Percentiles rank a stretch among this genome's conserved stretches.
These are phyloP conservation scores for Phrynosoma blainvillii DNA, from an alignment of 2,113 vertebrate genomes.

Conservation along the genomic window DNA sequence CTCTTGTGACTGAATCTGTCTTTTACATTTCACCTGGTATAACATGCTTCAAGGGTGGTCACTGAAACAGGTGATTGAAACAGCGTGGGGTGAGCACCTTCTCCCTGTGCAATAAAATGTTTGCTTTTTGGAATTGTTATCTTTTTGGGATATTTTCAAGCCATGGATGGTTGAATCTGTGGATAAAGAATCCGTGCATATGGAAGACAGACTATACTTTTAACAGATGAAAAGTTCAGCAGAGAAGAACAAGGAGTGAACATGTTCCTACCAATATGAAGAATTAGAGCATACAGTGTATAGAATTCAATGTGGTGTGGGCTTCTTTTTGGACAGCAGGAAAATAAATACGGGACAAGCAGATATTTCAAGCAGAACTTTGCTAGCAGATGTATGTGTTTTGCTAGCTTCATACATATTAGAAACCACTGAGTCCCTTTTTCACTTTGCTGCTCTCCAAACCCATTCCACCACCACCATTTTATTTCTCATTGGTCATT, in stretches of 20 bases:
- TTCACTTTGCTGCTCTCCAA: no score
- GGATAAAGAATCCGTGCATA: no score
- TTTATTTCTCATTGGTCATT: not conserved
- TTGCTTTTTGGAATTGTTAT: no score
- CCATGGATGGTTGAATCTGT: no score
- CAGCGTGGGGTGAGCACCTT: not conserved
- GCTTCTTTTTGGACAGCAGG: not conserved
- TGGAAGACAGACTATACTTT: no score
- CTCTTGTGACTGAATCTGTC: not conserved
- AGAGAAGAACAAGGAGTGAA: not conserved
- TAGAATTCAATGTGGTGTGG: no score
- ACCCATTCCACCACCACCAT: not conserved
- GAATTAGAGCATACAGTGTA: not conserved
- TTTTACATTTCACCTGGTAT: not conserved
- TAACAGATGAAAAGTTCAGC: no score
- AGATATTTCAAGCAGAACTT: not conserved
- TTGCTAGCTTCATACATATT: no score
- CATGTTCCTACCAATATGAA: not conserved
- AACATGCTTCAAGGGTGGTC: not conserved
- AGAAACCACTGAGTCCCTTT: no score
- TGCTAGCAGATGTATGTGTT: no score
- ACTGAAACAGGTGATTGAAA: not conserved
- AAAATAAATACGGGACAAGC: not conserved
- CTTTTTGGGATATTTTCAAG: no score
- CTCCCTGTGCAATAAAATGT: not conserved